Percentiles rank a stretch among this genome's conserved stretches.
phyloP scores from a whole-genome alignment of 2,888 invertebrate genomes.

The Fissipunctia ypsillon region DNA sequence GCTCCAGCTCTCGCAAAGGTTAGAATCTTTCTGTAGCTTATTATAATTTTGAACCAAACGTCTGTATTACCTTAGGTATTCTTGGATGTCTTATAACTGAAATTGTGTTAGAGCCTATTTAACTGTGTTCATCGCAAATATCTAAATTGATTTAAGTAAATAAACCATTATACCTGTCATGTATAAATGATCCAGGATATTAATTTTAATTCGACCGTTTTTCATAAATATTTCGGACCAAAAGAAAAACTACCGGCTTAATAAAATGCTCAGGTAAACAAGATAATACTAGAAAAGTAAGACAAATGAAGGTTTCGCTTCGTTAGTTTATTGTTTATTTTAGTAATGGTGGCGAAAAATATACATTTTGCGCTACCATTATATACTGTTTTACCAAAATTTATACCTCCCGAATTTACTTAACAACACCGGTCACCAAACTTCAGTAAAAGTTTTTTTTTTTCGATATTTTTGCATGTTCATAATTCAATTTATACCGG shows the following conservation, averaged over 20 bases:
- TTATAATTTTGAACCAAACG: background rate
- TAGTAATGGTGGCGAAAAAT: no score
- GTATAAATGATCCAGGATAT: background rate
- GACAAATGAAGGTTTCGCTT: constrained; percentile 34
- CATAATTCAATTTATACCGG: background rate
- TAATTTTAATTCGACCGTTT: background rate
- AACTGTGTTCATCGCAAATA: no score
- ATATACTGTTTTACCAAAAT: background rate
- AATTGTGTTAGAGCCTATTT: no score
- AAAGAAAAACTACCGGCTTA: constrained; percentile 13
- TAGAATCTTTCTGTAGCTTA: background rate
- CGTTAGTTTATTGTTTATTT: constrained; percentile 29
- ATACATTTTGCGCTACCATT: constrained; percentile 14
- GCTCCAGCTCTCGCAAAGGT: background rate
- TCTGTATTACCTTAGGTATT: no score
- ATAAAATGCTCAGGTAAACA: constrained; percentile 15
- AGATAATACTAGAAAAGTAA: constrained; percentile 36
- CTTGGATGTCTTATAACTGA: no score
- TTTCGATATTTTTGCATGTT: background rate
- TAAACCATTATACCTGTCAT: no score
- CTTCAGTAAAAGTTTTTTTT: background rate
- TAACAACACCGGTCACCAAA: background rate
- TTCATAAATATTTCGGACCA: background rate
- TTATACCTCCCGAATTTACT: background rate
- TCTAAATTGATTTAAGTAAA: no score